A percentile compares a stretch with the other conserved stretches of the same genome.
Evolutionary conservation across 2,113 vertebrate genomes (phyloP).

Genomic region (Sitta europaea): DNA sequence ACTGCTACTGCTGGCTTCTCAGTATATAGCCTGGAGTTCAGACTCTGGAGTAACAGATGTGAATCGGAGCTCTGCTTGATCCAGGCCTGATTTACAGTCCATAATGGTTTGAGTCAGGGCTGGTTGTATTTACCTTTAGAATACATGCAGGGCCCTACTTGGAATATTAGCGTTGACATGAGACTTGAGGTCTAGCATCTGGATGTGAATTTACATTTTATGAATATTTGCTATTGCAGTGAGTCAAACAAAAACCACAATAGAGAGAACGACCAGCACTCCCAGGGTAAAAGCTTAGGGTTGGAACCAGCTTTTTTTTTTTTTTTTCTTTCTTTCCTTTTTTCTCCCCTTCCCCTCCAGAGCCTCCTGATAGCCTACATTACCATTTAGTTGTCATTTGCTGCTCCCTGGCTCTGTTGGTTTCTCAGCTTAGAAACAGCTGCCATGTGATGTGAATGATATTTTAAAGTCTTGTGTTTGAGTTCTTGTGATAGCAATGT

Average conservation of each 20-base stretch:
- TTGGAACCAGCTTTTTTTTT: background rate
- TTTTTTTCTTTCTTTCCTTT: too few relatives aligned
- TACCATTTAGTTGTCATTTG: background rate
- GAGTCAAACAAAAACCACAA: background rate
- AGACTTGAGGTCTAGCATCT: background rate
- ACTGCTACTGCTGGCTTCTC: background rate
- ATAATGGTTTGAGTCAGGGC: background rate
- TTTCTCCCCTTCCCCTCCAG: fast-evolving
- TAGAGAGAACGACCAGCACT: background rate
- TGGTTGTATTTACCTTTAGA: background rate
- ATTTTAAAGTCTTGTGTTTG: slow-evolving; percentile 44
- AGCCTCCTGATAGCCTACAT: background rate
- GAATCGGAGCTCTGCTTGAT: background rate
- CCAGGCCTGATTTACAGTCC: background rate
- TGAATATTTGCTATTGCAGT: background rate
- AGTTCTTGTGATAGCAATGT: slow-evolving; percentile 40
- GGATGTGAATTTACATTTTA: background rate
- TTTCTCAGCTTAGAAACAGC: slow-evolving; percentile 33
- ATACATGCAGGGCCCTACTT: background rate
- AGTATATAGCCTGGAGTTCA: background rate
- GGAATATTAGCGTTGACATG: background rate
- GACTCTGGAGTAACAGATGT: background rate
- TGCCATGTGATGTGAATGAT: slow-evolving; percentile 43
- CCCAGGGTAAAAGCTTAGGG: background rate
- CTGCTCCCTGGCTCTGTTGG: background rate